Evolutionary conservation across 2,797 vertebrate species (phyloP), one percentile per base, ranked within the genome.

Genomic region (Paguma larvata): DNA sequence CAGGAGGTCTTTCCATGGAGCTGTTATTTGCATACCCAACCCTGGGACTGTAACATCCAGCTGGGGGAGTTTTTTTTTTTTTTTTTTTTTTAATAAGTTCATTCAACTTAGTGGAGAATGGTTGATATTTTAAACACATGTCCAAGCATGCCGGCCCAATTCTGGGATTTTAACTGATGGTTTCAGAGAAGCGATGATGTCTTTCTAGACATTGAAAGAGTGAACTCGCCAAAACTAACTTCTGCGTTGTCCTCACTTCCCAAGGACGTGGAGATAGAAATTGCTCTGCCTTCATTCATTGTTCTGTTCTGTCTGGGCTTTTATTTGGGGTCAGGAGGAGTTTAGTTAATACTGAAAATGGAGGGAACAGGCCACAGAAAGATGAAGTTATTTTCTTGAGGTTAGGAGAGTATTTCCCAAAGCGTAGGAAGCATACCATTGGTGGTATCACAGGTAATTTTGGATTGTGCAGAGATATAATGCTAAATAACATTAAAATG

Each of bases 391-490:
- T 97, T 97, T 94, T 27, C 27, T 21, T 48, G 67, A 90, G 80
- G 85, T 97, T 93, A 97, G 96, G 75, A n/a, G 44, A 79, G 48
- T 34, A 44, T 97, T 91, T 97, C 95, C 97, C 98, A 85, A 95
- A 65, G 32, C n/a, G 78, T 23, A 25, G 92, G 53, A 77, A 91
- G 96, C 97, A 94, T 83, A 65, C 96, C 77, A 59, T 3, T 3
- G 62, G 19, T 15, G 14, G 41, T 0, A 18, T 56, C 51, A 79
- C 34, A 56, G 16, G 25, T 6, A 15, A 72, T 23, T 70, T 79
- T 48, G 88, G 48, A 25, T 41, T 21, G 18, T 11, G 44, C 5
- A 27, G 80, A 89, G 53, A 68, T 7, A 11, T 0, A 15, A 23
- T 1, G 75, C 2, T 34, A 62, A 80, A 32, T 72, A 78, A n/a